Evolutionary conservation across 2,797 vertebrate species (phyloP).

Genomic region (Phoebastria nigripes): DNA sequence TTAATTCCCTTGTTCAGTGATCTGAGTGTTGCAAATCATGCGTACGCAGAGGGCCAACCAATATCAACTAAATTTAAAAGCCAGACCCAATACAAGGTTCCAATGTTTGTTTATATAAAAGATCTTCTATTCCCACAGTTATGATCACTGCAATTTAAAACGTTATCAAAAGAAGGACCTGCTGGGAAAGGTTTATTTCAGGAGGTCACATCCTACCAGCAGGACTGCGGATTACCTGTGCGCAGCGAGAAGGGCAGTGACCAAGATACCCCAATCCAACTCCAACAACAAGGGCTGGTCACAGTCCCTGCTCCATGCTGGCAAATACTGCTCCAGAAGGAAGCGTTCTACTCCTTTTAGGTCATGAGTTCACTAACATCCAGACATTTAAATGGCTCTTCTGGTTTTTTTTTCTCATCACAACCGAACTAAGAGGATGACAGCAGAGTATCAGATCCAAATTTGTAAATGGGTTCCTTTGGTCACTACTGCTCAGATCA

Average conservation of each 20-base stretch:
- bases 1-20: accelerated
- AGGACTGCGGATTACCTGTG: not conserved
- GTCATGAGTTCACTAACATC: not conserved
- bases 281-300: not conserved
- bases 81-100: not conserved
- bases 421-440: not conserved
- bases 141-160: not conserved
- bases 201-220: not conserved
- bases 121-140: not conserved
- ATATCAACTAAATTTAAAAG: not conserved
- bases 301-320: not conserved
- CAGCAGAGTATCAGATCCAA: not conserved
- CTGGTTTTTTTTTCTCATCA: not conserved
- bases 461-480: not conserved
- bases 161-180: not conserved
- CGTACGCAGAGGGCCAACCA: not conserved
- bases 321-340: not conserved
- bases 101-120: not conserved
- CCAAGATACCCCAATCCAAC: not conserved
- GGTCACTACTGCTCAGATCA: not conserved
- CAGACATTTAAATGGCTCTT: not conserved
- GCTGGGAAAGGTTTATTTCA: not conserved
- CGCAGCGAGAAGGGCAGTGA: not conserved
- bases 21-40: not conserved
- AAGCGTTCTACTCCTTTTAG: not conserved